Evolutionary conservation across 1,140 invertebrate species (phyloP).

Genomic region (Leguminivora glycinivorella): DNA sequence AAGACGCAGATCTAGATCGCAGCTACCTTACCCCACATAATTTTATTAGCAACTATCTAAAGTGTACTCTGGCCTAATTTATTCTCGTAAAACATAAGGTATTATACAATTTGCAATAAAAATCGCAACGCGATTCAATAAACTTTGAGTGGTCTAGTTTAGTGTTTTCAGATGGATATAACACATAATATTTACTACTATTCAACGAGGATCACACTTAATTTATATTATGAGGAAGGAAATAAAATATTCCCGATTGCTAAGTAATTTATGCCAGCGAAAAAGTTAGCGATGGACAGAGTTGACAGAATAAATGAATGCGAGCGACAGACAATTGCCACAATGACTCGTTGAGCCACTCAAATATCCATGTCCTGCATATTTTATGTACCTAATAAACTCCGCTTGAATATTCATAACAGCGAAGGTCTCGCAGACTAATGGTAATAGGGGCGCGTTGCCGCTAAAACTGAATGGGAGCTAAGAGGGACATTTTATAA

Average conservation of each 20-base stretch:
- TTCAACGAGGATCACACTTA: neutral
- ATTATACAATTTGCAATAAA: conserved; percentile 15
- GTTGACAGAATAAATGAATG: conserved; percentile 47
- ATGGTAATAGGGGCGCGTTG: conserved; percentile 15
- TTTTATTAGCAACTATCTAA: conserved; percentile 8
- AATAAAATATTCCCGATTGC: conserved; percentile 11
- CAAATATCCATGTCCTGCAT: conserved; percentile 32
- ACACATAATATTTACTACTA: neutral
- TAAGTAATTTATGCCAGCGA: conserved; percentile 16
- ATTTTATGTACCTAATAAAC: conserved; percentile 30
- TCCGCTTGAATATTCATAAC: conserved; percentile 27
- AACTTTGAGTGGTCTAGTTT: neutral
- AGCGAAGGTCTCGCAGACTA: neutral
- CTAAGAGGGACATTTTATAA: neutral
- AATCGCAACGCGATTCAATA: neutral
- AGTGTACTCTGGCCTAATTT: conserved; percentile 21
- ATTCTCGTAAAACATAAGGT: conserved; percentile 22
- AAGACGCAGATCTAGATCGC: conserved; percentile 7
- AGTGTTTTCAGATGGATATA: neutral
- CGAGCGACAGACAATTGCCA: conserved; percentile 37
- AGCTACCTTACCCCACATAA: conserved; percentile 10
- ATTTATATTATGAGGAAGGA: conserved; percentile 13
- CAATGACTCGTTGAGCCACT: conserved; percentile 44
- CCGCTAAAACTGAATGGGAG: conserved; percentile 14
- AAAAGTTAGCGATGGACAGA: conserved; percentile 19